A percentile compares a stretch with the other conserved stretches of the same genome.
phyloP scores from a whole-genome alignment of 2,797 vertebrate species.

The Trematomus bernacchii region DNA sequence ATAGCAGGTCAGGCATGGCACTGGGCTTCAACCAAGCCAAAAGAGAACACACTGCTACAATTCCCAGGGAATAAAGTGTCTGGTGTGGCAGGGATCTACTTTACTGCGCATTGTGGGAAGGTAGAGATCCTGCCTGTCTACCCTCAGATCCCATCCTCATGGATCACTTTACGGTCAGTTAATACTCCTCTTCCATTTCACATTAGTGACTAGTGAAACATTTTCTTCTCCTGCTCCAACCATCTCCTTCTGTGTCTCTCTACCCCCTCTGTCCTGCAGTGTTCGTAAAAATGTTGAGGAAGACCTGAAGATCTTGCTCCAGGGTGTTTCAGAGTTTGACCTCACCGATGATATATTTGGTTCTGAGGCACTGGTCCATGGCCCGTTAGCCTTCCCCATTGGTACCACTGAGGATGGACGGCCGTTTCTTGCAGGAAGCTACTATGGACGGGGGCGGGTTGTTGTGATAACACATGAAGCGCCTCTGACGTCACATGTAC shows the following conservation, averaged over 20 bases:
- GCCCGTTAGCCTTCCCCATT: slow-evolving; percentile 86
- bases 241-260: too few species aligned
- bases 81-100: slow-evolving; percentile 87
- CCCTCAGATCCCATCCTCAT: slow-evolving; percentile 83
- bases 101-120: slow-evolving; percentile 71
- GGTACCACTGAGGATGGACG: slow-evolving; percentile 60
- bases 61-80: slow-evolving; percentile 87
- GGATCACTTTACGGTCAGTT: slow-evolving; percentile 83
- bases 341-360: slow-evolving; percentile 37
- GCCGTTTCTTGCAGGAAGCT: slow-evolving; percentile 85
- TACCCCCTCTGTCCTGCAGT: too few species aligned
- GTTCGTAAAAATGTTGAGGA: slow-evolving; percentile 73
- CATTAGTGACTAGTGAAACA: background rate
- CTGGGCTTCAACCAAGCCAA: slow-evolving; percentile 81
- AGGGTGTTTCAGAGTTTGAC: slow-evolving; percentile 83
- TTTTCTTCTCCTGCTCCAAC: too few species aligned
- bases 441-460: slow-evolving; percentile 86
- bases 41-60: slow-evolving; percentile 51
- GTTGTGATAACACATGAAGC: slow-evolving; percentile 84
- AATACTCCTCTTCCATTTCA: background rate
- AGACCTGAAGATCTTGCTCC: slow-evolving; percentile 84
- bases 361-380: slow-evolving; percentile 87
- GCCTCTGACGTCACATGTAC: slow-evolving; percentile 61
- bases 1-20: slow-evolving; percentile 90
- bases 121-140: slow-evolving; percentile 73